These are phyloP conservation scores for Ailuropoda melanoleuca DNA, from an alignment of 2,113 vertebrate genomes.

Conservation along the genomic window DNA sequence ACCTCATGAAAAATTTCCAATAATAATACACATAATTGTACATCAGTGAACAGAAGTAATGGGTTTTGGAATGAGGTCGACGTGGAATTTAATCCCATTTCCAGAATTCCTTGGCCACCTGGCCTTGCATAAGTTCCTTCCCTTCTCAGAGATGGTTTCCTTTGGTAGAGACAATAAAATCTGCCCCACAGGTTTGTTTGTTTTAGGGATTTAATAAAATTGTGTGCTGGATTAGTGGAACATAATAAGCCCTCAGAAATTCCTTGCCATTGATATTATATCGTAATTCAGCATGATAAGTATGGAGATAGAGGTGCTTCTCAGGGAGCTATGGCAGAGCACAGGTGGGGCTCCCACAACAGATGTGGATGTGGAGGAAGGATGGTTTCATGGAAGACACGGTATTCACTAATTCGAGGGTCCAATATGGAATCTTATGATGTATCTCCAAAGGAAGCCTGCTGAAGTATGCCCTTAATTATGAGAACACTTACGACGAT, in stretches of 20 bases:
- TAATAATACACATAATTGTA: neutral
- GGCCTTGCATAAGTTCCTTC: neutral
- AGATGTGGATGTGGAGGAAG: neutral
- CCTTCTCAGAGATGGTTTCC: neutral
- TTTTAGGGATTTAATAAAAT: neutral
- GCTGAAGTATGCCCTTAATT: slow-evolving; percentile 12
- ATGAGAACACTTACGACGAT: neutral
- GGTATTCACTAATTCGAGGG: neutral
- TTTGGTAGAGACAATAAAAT: neutral
- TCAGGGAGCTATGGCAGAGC: neutral
- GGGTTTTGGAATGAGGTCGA: neutral
- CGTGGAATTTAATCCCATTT: neutral
- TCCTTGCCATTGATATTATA: neutral
- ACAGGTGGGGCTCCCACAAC: neutral
- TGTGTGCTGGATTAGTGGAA: neutral
- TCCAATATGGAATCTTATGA: neutral
- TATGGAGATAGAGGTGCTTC: neutral
- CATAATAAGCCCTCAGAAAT: neutral
- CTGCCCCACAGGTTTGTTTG: neutral
- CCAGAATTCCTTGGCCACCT: neutral
- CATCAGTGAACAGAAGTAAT: neutral
- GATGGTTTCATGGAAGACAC: neutral
- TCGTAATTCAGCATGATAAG: neutral
- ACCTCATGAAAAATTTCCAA: neutral
- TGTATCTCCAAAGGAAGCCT: neutral